Percentiles rank a stretch among this genome's conserved stretches.
Conservation (phyloP, 2,797 vertebrate genomes). For the Scarus forsteni region DNA sequence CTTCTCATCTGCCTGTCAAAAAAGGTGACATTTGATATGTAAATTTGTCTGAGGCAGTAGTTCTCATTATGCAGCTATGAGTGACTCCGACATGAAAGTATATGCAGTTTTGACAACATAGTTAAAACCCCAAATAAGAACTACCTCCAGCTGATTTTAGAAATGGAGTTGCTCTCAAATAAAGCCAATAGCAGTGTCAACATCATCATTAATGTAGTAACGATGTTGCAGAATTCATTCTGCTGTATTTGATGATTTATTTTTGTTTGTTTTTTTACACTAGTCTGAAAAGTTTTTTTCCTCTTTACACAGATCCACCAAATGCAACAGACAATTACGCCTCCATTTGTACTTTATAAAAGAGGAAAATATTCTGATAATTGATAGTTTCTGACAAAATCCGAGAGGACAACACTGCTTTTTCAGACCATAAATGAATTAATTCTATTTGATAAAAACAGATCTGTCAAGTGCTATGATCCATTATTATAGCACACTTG, state of each 20-base stretch:
- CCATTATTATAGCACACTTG: neutral
- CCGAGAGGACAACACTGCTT: conserved; percentile 8
- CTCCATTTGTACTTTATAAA: conserved; percentile 1
- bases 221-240: neutral
- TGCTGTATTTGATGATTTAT: neutral
- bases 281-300: neutral
- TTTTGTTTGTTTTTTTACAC: neutral
- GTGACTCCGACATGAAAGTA: conserved; percentile 6
- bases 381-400: conserved; percentile 7
- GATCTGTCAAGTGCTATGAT: neutral
- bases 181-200: conserved; percentile 14
- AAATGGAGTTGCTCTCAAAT: neutral
- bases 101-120: conserved; percentile 5
- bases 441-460: conserved; percentile 5
- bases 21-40: conserved; percentile 45
- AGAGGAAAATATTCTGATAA: neutral
- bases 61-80: conserved; percentile 1
- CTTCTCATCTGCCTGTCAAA: conserved; percentile 39
- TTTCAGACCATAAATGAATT: neutral
- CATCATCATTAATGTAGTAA: neutral
- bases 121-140: no score
- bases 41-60: conserved; percentile 20
- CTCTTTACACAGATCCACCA: conserved; percentile 4
- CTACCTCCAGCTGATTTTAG: no score
- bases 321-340: neutral